Evolutionary conservation across 2,113 vertebrate genomes (phyloP).

Genomic region (Microtus montanus): DNA sequence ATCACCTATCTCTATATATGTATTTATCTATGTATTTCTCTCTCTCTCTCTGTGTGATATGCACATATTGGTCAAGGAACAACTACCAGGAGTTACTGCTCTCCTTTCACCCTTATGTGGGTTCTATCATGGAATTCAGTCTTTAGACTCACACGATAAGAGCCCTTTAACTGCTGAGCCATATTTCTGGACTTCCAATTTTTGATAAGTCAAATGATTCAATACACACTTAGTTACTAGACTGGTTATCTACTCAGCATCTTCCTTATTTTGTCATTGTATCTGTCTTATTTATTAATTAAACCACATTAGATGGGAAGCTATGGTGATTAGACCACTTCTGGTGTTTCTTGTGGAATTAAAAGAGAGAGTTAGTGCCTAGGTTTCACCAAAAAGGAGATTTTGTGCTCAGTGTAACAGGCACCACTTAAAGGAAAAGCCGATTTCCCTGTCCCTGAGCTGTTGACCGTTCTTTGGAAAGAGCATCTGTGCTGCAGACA

Average conservation of each 20-base stretch:
- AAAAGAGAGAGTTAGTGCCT: not conserved
- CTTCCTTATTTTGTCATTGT: not conserved
- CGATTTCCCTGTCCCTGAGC: not conserved
- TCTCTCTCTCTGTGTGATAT: not conserved
- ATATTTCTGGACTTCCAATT: not conserved
- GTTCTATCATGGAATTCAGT: not conserved
- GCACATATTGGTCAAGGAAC: not conserved
- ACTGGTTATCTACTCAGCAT: not conserved
- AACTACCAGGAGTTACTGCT: not conserved
- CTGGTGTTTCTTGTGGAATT: not conserved
- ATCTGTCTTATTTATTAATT: too few species aligned
- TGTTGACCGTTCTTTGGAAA: not conserved
- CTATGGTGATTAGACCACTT: too few species aligned
- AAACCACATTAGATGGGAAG: not conserved
- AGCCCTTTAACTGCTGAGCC: not conserved
- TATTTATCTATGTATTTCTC: not conserved
- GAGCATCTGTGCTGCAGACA: not conserved
- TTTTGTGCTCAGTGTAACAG: not conserved
- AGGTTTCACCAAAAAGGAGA: not conserved
- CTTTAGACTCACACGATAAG: not conserved
- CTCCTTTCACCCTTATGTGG: not conserved
- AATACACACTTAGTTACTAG: not conserved
- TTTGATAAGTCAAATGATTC: not conserved
- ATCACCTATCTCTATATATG: not conserved
- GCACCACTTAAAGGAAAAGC: not conserved